phyloP scores from a whole-genome alignment of 64 coral and sea anemone genomes.

The Actinia tenebrosa region DNA sequence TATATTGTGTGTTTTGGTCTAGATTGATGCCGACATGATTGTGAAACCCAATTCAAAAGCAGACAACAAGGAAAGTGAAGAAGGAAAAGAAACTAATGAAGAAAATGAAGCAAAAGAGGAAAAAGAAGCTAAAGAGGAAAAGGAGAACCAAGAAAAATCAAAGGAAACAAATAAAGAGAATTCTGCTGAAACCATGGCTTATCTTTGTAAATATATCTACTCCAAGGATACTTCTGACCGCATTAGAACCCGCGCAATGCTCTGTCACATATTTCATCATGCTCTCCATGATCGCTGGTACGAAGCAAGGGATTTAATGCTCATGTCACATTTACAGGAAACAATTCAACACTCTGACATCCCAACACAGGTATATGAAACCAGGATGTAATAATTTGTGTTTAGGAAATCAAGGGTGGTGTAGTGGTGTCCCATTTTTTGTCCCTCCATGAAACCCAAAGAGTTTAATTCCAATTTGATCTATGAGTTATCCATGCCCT shows the following conservation, averaged over 20 bases:
- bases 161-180: slow-evolving; percentile 14
- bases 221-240: slow-evolving; percentile 92
- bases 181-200: slow-evolving; percentile 46
- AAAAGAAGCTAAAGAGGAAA: slow-evolving; percentile 24
- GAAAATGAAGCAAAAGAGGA: slow-evolving; percentile 3
- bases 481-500: no score
- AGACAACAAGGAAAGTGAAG: slow-evolving; percentile 16
- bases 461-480: no score
- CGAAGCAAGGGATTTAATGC: slow-evolving; percentile 91
- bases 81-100: background rate
- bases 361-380: slow-evolving; percentile 76
- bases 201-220: slow-evolving; percentile 93
- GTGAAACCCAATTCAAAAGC: slow-evolving; percentile 2
- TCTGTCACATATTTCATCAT: slow-evolving; percentile 91
- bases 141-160: slow-evolving; percentile 4
- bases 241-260: slow-evolving; percentile 95
- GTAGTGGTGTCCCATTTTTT: no score
- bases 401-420: background rate
- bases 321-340: slow-evolving; percentile 97
- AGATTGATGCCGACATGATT: slow-evolving; percentile 17
- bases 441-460: no score
- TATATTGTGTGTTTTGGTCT: background rate
- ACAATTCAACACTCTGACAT: slow-evolving; percentile 95
- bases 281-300: slow-evolving; percentile 95
- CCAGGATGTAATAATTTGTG: background rate